These are phyloP conservation scores for Trichosurus vulpecula DNA, from an alignment of 2,797 vertebrate species.

Conservation along the genomic window DNA sequence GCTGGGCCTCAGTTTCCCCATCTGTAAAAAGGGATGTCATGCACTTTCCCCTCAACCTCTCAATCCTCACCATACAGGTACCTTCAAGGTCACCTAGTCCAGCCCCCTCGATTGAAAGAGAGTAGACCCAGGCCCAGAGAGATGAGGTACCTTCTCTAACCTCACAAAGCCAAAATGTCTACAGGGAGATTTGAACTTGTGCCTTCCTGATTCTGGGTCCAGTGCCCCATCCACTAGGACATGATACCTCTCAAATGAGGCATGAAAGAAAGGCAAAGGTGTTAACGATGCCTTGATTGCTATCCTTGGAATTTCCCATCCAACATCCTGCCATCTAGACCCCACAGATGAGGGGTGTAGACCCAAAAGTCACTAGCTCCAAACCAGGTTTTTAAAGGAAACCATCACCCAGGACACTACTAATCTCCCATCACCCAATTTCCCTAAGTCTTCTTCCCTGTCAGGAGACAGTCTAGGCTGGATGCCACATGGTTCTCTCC, in stretches of 20 bases:
- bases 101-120: too few relatives aligned
- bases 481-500: too few relatives aligned
- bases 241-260: not conserved
- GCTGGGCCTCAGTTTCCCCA: not conserved
- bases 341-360: not conserved
- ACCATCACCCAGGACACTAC: not conserved
- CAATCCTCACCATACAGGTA: not conserved
- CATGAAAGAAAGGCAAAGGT: not conserved
- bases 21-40: not conserved
- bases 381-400: fast-evolving
- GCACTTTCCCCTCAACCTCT: not conserved
- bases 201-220: not conserved
- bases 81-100: not conserved
- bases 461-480: not conserved
- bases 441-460: not conserved
- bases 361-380: fast-evolving
- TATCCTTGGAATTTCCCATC: not conserved
- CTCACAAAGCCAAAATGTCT: not conserved
- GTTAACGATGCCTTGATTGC: not conserved
- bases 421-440: not conserved
- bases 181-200: not conserved
- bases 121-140: not conserved
- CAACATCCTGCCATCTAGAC: too few relatives aligned
- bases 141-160: not conserved
- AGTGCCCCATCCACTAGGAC: fast-evolving